Evolutionary conservation across 2,888 invertebrate species (phyloP), one percentile per base, ranked within the genome.

Genomic region (Scrobipalpa costella): DNA sequence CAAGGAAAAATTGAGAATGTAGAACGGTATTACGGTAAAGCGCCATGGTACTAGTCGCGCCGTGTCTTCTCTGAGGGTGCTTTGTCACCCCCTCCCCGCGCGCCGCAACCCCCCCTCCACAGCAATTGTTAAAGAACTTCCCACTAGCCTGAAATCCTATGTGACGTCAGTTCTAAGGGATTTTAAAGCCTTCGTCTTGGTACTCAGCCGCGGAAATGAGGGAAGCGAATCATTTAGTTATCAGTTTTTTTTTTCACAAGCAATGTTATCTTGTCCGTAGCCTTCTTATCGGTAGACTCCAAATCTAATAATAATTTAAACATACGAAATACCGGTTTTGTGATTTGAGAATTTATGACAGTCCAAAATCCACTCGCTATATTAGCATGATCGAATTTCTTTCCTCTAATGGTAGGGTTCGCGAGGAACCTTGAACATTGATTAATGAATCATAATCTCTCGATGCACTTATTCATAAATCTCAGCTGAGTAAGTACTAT

Each of bases 21-120:
- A 17, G 36, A 36, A 57, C 34, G 38, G 15, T 17, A 11, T 55
- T 55, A 55, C 55, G 21, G 38, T 8, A 15, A 34, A 36, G 57
- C n/a, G 15, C 34, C 33, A 55, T 55, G 55, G 27, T 55, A 19
- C 19, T 27, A 55, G 38, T 40, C 36, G 58, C 5, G 69, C 66
- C 70, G 67, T 74, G 74, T 73, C 77, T 71, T 79, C 80, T 67
- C 69, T 72, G 73, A 88, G 88, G 74, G 86, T 83, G 72, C 87
- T 88, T 88, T 88, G 88, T 87, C 87, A 61, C 66, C 69, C 70
- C 77, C 69, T 65, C 58, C 34, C 55, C 55, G n/a, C 55, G n/a
- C 27, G 34, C 27, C 33, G 13, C 59, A 15, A 74, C 64, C 73
- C 71, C 73, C 71, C 73, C 71, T 68, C 71, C 75, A 72, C 75